Conservation (phyloP, 2,888 invertebrate genomes). For the Tenodera sinensis region DNA sequence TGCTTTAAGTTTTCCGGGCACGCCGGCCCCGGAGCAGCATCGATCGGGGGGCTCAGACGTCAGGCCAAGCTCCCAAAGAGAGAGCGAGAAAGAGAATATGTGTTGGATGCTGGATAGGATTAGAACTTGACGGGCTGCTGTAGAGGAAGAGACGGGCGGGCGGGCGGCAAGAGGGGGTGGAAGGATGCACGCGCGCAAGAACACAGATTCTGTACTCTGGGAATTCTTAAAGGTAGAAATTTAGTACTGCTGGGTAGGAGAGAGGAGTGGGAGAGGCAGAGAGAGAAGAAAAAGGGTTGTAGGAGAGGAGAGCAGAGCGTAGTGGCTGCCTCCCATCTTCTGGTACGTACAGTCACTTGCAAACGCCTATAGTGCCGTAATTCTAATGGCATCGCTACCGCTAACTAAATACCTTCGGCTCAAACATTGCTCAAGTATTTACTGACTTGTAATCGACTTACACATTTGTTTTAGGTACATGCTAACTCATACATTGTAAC, state of each 20-base stretch:
- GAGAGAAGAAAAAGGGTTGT: not conserved
- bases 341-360: not conserved
- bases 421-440: too few relatives aligned
- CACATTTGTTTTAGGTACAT: too few relatives aligned
- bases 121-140: constrained; percentile 4
- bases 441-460: too few relatives aligned
- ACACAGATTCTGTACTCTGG: constrained; percentile 11
- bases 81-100: not conserved
- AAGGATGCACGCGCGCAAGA: not conserved
- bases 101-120: constrained; percentile 9
- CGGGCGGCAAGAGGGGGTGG: not conserved
- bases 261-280: not conserved
- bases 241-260: not conserved
- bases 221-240: constrained; percentile 18
- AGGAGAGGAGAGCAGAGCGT: not conserved
- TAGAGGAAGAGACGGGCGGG: not conserved
- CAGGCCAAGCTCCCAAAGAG: not conserved
- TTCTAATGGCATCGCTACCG: too few relatives aligned
- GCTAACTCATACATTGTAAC: too few relatives aligned
- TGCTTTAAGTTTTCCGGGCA: constrained; percentile 25
- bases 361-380: not conserved
- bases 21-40: constrained; percentile 15
- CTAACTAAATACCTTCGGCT: not conserved
- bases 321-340: not conserved
- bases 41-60: constrained; percentile 8